A percentile compares a stretch with the other conserved stretches of the same genome.
These are phyloP conservation scores for Bombyx huttoni DNA, from an alignment of 2,888 invertebrate species.

Conservation along the genomic window DNA sequence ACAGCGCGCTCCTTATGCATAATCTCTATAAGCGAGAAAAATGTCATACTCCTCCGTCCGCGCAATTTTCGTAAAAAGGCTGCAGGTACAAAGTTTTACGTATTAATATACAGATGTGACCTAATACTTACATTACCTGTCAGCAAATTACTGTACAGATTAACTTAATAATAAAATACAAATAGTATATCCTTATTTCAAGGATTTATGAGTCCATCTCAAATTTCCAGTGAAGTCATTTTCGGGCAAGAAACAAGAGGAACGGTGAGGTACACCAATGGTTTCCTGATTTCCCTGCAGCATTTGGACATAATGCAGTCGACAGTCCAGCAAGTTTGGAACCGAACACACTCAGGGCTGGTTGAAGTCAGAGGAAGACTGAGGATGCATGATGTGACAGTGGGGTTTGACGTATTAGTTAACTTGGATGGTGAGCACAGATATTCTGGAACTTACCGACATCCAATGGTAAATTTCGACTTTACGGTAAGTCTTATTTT, in stretches of 20 bases:
- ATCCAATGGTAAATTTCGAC: slow-evolving; percentile 22
- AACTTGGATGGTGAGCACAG: slow-evolving; percentile 13
- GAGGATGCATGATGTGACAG: slow-evolving; percentile 26
- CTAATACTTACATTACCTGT: too few relatives aligned
- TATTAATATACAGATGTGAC: too few relatives aligned
- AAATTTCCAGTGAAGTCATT: slow-evolving; percentile 27
- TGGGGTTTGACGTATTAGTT: slow-evolving; percentile 39
- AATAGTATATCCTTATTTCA: too few relatives aligned
- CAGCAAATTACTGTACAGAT: too few relatives aligned
- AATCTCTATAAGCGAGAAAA: too few relatives aligned
- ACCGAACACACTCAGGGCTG: slow-evolving; percentile 9
- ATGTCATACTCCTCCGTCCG: too few relatives aligned
- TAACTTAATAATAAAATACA: too few relatives aligned
- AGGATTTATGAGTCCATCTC: not conserved
- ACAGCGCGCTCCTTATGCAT: too few relatives aligned
- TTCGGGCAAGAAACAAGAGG: slow-evolving; percentile 20
- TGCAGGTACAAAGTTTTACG: too few relatives aligned
- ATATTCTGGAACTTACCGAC: slow-evolving; percentile 25
- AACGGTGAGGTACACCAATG: slow-evolving; percentile 28
- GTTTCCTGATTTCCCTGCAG: slow-evolving; percentile 37
- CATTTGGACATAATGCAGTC: slow-evolving; percentile 24
- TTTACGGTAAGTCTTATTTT: slow-evolving; percentile 27
- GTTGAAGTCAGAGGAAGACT: slow-evolving; percentile 26
- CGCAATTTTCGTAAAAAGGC: too few relatives aligned
- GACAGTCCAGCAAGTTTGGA: slow-evolving; percentile 35